phyloP scores from a whole-genome alignment of 53 echinoderm and acorn worm genomes.

The Actinopyga echinites region DNA sequence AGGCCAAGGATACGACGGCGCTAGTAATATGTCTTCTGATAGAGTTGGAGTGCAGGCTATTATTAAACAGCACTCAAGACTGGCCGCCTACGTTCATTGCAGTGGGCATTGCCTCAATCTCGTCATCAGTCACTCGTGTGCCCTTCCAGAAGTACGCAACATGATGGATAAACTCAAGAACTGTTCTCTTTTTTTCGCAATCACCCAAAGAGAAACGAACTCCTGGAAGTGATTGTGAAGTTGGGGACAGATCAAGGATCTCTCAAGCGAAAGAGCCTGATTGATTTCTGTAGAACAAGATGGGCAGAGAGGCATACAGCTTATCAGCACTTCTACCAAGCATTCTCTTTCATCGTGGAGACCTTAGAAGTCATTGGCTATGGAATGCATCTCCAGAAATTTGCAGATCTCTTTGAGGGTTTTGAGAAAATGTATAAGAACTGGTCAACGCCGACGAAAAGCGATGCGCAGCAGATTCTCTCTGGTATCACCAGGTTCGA shows the following conservation, averaged over 20 bases:
- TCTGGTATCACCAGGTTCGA: slow-evolving; percentile 41
- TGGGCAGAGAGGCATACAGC: slow-evolving; percentile 50
- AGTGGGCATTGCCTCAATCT: slow-evolving; percentile 52
- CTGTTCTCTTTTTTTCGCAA: slow-evolving; percentile 48
- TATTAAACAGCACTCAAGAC: slow-evolving; percentile 44
- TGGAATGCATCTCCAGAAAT: slow-evolving; percentile 30
- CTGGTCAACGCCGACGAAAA: slow-evolving; percentile 31
- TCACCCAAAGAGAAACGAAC: slow-evolving; percentile 52
- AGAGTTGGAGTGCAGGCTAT: slow-evolving; percentile 51
- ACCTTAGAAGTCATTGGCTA: slow-evolving; percentile 54
- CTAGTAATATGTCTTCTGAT: slow-evolving; percentile 52
- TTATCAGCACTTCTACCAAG: slow-evolving; percentile 59
- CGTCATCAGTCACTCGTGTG: slow-evolving; percentile 54
- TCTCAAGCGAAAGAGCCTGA: slow-evolving; percentile 33
- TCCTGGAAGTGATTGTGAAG: slow-evolving; percentile 46
- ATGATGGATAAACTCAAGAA: slow-evolving; percentile 52
- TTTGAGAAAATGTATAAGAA: slow-evolving; percentile 27
- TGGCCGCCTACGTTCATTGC: slow-evolving; percentile 53
- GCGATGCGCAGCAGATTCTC: slow-evolving; percentile 50
- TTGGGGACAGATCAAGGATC: slow-evolving; percentile 21
- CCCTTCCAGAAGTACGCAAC: slow-evolving; percentile 45
- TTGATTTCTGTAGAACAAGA: slow-evolving; percentile 58
- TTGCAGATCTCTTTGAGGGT: slow-evolving; percentile 1
- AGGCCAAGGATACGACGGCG: slow-evolving; percentile 58
- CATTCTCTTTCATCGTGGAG: slow-evolving; percentile 49